phyloP scores from a whole-genome alignment of 2,888 invertebrate genomes.

The Pecten maximus region DNA sequence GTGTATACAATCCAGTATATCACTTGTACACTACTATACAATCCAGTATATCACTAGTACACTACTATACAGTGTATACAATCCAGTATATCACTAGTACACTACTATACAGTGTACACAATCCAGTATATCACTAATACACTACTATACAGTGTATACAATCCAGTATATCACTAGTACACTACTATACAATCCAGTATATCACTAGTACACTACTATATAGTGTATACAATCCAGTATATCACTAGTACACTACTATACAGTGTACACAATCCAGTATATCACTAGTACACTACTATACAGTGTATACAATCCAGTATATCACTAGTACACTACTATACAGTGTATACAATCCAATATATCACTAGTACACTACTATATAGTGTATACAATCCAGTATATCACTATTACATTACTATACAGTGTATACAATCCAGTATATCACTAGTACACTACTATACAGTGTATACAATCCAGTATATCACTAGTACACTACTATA shows the following conservation, averaged over 20 bases:
- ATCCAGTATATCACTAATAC: constrained; percentile 66
- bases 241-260: not conserved
- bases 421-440: not conserved
- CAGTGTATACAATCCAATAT: not conserved
- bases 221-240: not conserved
- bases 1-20: not conserved
- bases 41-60: no score
- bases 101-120: constrained; percentile 14
- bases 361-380: not conserved
- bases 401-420: not conserved
- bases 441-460: not conserved
- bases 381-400: not conserved
- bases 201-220: no score
- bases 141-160: no score
- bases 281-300: not conserved
- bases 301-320: not conserved
- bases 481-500: not conserved
- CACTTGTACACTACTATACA: not conserved
- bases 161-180: not conserved
- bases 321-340: not conserved
- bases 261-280: not conserved
- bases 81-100: not conserved
- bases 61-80: not conserved
- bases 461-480: not conserved
- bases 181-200: not conserved